A percentile compares a stretch with the other conserved stretches of the same genome.
Conservation (phyloP, 2,113 vertebrate species). For the Hippoglossus stenolepis region DNA sequence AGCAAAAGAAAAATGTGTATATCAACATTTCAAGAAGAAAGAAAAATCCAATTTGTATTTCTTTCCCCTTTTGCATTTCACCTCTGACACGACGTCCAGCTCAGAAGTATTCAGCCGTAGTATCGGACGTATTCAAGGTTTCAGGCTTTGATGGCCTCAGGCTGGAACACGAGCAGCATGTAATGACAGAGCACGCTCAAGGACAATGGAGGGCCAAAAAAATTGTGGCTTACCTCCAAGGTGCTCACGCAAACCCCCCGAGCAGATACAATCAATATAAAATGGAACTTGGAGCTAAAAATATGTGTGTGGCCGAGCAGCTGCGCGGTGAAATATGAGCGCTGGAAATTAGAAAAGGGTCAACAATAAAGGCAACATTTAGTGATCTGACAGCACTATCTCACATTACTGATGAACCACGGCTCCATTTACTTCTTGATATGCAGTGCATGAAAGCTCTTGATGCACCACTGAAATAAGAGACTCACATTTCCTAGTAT, state of each 20-base stretch:
- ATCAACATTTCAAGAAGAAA: too few species aligned
- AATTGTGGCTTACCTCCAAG: conserved; percentile 64
- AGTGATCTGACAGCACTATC: conserved; percentile 58
- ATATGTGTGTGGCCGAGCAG: conserved; percentile 63
- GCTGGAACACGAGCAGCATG: conserved; percentile 47
- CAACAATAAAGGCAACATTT: conserved; percentile 62
- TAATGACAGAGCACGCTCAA: conserved; percentile 67
- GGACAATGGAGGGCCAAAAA: conserved; percentile 50
- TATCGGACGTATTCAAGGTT: background rate
- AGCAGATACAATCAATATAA: conserved; percentile 77
- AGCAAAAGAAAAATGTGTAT: too few species aligned
- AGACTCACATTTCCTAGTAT: conserved; percentile 28
- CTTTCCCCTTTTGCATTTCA: too few species aligned
- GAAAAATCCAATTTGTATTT: too few species aligned
- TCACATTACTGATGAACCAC: conserved; percentile 63
- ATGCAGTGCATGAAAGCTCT: conserved; percentile 23
- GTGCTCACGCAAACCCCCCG: conserved; percentile 48
- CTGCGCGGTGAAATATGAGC: conserved; percentile 66
- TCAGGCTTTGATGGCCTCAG: conserved; percentile 1
- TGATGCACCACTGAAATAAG: conserved; percentile 57
- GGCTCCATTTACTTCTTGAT: conserved; percentile 57
- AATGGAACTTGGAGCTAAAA: conserved; percentile 71
- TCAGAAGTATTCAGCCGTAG: too few species aligned
- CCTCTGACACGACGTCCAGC: background rate
- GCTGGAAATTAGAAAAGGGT: conserved; percentile 56